Conservation (phyloP, 2,113 vertebrate genomes). For the Microcebus griseorufus region DNA sequence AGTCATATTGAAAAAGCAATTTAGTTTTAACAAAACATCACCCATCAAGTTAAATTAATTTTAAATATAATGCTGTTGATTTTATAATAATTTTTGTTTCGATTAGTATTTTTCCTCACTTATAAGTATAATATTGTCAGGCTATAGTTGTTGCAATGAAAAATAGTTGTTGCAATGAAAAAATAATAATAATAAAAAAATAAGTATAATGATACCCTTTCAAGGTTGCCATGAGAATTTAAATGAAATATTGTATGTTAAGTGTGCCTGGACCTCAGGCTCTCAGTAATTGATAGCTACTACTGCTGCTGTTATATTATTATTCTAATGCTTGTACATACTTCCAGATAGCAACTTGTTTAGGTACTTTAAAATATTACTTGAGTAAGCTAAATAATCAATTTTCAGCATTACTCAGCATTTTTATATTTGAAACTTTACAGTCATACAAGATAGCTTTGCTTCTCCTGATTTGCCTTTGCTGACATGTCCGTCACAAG, state of each 20-base stretch:
- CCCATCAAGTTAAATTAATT: neutral
- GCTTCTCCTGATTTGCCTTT: constrained; percentile 87
- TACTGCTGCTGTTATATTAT: neutral
- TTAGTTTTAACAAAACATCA: constrained; percentile 28
- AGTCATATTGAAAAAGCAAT: constrained; percentile 4
- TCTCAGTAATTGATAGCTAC: neutral
- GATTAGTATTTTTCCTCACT: neutral
- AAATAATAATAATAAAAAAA: too few relatives aligned
- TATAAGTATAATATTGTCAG: neutral
- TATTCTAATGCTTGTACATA: constrained; percentile 32
- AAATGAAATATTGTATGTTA: neutral
- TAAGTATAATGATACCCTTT: neutral
- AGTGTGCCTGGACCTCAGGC: neutral
- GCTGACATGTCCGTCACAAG: constrained; percentile 77
- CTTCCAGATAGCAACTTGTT: constrained; percentile 23
- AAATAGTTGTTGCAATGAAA: too few relatives aligned
- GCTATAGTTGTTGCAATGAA: too few relatives aligned
- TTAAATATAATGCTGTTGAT: neutral
- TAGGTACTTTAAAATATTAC: constrained; percentile 55
- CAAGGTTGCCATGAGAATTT: neutral
- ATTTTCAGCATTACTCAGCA: constrained; percentile 22
- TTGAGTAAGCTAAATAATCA: neutral
- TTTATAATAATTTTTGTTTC: neutral
- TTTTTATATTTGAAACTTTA: constrained; percentile 65
- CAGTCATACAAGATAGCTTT: constrained; percentile 89